These are phyloP conservation scores for Cariama cristata DNA, from an alignment of 2,113 vertebrate species.

Conservation along the genomic window DNA sequence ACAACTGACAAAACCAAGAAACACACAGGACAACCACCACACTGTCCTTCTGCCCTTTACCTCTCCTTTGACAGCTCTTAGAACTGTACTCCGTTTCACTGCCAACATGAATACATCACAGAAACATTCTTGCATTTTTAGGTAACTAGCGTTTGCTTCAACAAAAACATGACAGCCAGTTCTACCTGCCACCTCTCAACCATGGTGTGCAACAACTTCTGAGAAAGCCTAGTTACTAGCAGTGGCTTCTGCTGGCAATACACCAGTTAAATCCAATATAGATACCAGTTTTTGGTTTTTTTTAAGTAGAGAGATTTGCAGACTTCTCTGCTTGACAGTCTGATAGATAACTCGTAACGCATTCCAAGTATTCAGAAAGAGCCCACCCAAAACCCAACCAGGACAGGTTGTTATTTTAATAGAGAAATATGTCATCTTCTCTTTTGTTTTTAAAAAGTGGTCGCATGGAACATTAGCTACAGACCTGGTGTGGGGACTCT, in stretches of 20 bases:
- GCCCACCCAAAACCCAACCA: neutral
- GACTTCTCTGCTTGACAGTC: neutral
- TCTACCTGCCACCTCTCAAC: neutral
- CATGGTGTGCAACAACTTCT: fast-evolving
- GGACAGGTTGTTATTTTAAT: neutral
- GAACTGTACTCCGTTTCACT: neutral
- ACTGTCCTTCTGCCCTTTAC: neutral
- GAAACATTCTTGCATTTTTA: neutral
- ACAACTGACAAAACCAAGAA: neutral
- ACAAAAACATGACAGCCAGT: neutral
- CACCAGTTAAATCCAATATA: neutral
- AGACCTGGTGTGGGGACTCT: neutral
- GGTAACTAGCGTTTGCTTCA: neutral
- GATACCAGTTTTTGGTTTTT: neutral
- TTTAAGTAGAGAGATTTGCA: neutral
- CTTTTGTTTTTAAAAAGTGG: neutral
- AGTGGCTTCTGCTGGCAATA: neutral
- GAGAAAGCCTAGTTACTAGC: neutral
- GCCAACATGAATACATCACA: neutral
- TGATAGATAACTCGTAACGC: neutral
- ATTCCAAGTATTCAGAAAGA: neutral
- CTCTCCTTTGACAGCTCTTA: neutral
- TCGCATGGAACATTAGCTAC: neutral
- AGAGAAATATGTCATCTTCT: neutral
- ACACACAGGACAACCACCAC: neutral